These are phyloP conservation scores for Poeciliopsis paucimaculata DNA, from an alignment of 2,797 vertebrate genomes.

Conservation along the genomic window DNA sequence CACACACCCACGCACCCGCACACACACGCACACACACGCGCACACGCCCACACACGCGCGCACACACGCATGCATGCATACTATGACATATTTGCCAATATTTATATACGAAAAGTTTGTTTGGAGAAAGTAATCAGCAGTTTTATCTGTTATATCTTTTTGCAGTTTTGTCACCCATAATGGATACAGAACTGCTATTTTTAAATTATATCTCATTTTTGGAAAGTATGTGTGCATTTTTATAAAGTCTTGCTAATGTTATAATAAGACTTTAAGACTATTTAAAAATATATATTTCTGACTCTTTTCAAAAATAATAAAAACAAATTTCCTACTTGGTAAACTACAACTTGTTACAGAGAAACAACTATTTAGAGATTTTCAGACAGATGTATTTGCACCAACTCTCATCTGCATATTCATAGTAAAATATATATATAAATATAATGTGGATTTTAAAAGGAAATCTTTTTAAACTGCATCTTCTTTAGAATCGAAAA, in stretches of 20 bases:
- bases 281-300: background rate
- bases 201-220: background rate
- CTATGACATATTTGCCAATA: background rate
- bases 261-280: background rate
- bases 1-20: background rate
- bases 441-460: background rate
- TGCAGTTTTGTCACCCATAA: background rate
- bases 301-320: background rate
- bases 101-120: background rate
- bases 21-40: background rate
- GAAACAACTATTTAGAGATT: background rate
- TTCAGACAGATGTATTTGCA: background rate
- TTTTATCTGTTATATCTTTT: background rate
- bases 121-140: background rate
- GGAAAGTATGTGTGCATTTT: too few species aligned
- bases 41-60: background rate
- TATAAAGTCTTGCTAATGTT: too few species aligned
- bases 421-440: background rate
- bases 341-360: background rate
- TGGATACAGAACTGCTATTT: background rate
- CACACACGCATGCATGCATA: background rate
- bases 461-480: background rate
- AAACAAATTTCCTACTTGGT: background rate
- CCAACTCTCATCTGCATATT: background rate
- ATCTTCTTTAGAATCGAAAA: background rate